Evolutionary conservation across 2,113 vertebrate species (phyloP).

Genomic region (Hylia prasina): DNA sequence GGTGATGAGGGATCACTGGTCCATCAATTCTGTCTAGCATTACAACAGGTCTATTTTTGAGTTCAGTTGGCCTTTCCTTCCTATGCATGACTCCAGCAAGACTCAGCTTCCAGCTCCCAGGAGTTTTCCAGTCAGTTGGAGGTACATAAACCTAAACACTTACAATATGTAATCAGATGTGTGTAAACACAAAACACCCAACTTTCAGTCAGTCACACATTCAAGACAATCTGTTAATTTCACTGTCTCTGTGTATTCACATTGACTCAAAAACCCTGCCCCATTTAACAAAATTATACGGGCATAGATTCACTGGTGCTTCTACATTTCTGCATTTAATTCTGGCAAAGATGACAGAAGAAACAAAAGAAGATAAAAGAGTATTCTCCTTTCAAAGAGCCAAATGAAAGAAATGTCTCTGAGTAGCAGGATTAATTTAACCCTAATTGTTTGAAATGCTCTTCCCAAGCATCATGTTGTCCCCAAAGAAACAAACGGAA

Average conservation of each 20-base stretch:
- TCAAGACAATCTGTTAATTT: neutral
- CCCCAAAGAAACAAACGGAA: neutral
- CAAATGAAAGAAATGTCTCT: neutral
- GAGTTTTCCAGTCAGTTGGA: neutral
- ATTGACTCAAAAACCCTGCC: neutral
- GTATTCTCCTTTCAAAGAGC: neutral
- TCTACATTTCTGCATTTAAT: neutral
- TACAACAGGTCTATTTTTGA: neutral
- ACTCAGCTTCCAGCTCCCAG: neutral
- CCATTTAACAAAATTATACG: neutral
- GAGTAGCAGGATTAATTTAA: neutral
- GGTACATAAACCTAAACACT: neutral
- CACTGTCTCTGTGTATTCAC: neutral
- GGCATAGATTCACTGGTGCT: neutral
- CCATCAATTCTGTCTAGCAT: constrained; percentile 28
- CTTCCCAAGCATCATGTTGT: neutral
- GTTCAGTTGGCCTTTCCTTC: neutral
- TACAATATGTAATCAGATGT: fast-evolving
- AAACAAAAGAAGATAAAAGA: neutral
- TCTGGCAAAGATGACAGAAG: neutral
- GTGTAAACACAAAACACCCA: neutral
- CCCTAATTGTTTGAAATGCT: neutral
- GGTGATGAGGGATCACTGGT: constrained; percentile 3
- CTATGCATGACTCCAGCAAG: neutral
- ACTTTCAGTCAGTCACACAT: neutral